A percentile compares a stretch with the other conserved stretches of the same genome.
phyloP scores from a whole-genome alignment of 2,113 vertebrate genomes.

The Nerophis lumbriciformis region DNA sequence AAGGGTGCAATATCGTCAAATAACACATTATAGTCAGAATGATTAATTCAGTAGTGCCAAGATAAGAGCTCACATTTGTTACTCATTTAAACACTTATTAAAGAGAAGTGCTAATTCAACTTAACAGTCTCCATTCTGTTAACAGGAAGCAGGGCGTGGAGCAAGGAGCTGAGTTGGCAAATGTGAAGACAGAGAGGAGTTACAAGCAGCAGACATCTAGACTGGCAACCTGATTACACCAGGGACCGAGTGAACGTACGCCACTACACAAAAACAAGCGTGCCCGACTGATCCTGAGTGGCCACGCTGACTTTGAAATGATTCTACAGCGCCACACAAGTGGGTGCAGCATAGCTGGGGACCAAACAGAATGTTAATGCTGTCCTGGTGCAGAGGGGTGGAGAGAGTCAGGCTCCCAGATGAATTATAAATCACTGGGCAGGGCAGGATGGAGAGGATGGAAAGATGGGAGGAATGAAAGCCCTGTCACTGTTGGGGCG shows the following conservation, averaged over 20 bases:
- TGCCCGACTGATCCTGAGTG: conserved; percentile 52
- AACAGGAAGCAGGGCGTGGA: no score
- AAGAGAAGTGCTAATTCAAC: no score
- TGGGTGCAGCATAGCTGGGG: conserved; percentile 59
- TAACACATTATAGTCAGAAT: no score
- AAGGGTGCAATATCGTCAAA: no score
- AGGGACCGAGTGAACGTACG: conserved; percentile 26
- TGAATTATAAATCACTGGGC: conserved; percentile 78
- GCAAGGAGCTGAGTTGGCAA: no score
- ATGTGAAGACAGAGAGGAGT: conserved; percentile 12
- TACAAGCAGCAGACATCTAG: conserved; percentile 35
- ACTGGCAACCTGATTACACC: conserved; percentile 32
- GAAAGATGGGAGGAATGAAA: conserved; percentile 56
- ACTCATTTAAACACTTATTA: no score
- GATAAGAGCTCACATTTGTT: no score
- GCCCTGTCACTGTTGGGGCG: conserved; percentile 55
- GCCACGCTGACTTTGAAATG: conserved; percentile 42
- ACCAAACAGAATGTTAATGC: conserved; percentile 71
- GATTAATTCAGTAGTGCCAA: no score
- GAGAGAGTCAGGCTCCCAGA: conserved; percentile 64
- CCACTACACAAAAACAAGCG: conserved; percentile 41
- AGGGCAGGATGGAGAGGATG: conserved; percentile 58
- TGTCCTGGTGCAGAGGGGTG: conserved; percentile 66
- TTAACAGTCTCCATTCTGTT: no score
- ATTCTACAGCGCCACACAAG: conserved; percentile 43